Percentiles rank a stretch among this genome's conserved stretches.
Evolutionary conservation across 2,888 invertebrate species (phyloP).

Genomic region (Laothoe populi): DNA sequence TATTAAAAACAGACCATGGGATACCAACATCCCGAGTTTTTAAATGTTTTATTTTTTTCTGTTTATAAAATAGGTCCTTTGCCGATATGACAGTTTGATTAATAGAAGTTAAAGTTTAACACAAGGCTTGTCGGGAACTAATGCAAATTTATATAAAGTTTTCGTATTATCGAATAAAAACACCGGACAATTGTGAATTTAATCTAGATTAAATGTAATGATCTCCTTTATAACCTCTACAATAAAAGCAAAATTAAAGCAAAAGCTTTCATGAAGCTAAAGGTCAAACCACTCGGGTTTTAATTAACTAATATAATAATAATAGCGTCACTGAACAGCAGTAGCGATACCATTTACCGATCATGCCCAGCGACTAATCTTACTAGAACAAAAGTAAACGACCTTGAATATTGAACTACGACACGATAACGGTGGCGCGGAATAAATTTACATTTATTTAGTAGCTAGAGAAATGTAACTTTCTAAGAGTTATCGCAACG

Average conservation of each 20-base stretch:
- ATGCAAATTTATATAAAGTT: neutral
- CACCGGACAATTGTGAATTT: neutral
- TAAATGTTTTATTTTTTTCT: neutral
- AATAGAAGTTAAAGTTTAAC: neutral
- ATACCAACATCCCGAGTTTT: neutral
- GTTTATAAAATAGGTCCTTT: neutral
- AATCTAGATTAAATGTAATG: neutral
- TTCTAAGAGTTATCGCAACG: constrained; percentile 61
- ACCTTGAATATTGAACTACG: constrained; percentile 67
- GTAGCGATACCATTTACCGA: neutral
- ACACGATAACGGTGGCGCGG: constrained; percentile 47
- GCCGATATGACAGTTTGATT: constrained; percentile 9
- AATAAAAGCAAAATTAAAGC: neutral
- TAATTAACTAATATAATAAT: neutral
- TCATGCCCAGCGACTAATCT: constrained; percentile 8
- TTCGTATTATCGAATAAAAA: neutral
- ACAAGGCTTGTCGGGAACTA: neutral
- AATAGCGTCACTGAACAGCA: neutral
- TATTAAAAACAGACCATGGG: neutral
- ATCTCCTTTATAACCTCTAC: neutral
- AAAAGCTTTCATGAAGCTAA: neutral
- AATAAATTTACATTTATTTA: constrained; percentile 64
- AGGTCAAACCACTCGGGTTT: neutral
- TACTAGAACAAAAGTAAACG: constrained; percentile 45
- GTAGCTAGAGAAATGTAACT: constrained; percentile 66